A percentile compares a stretch with the other conserved stretches of the same genome.
Conservation (phyloP, 2,113 vertebrate species). For the Pleuronectes platessa region DNA sequence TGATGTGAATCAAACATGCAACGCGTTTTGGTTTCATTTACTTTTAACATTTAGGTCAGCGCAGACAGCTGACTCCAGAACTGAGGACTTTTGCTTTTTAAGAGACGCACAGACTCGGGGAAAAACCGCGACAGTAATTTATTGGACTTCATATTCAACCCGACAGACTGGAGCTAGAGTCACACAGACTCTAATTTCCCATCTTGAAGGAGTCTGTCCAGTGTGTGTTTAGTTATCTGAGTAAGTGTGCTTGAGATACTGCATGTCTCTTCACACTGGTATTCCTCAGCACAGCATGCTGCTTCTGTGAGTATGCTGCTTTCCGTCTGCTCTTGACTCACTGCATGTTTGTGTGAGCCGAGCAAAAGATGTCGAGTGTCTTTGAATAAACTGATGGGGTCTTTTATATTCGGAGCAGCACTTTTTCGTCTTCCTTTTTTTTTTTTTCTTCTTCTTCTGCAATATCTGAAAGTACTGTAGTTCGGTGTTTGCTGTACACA, state of each 20-base stretch:
- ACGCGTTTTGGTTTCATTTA: background rate
- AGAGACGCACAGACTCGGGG: background rate
- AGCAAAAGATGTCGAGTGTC: constrained; percentile 73
- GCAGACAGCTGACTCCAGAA: constrained; percentile 5
- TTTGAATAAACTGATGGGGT: constrained; percentile 76
- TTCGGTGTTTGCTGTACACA: constrained; percentile 52
- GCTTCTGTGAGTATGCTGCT: constrained; percentile 75
- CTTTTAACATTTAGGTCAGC: constrained; percentile 23
- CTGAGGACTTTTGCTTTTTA: constrained; percentile 19
- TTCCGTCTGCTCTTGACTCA: constrained; percentile 79
- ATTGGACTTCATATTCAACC: constrained; percentile 44
- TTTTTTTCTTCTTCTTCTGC: background rate
- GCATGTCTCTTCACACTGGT: constrained; percentile 75
- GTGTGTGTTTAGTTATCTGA: constrained; percentile 66
- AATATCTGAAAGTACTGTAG: constrained; percentile 60
- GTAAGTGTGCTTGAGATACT: constrained; percentile 80
- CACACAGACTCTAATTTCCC: constrained; percentile 53
- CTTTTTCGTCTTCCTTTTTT: constrained; percentile 20
- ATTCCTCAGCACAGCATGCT: constrained; percentile 73
- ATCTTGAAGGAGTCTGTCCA: constrained; percentile 58
- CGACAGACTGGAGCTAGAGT: constrained; percentile 27
- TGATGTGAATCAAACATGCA: constrained; percentile 41
- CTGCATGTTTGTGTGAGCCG: constrained; percentile 73
- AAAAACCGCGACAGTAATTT: constrained; percentile 34
- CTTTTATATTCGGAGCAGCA: constrained; percentile 72